These are phyloP conservation scores for Heliconius erato DNA, from an alignment of 2,888 invertebrate genomes.

Conservation along the genomic window DNA sequence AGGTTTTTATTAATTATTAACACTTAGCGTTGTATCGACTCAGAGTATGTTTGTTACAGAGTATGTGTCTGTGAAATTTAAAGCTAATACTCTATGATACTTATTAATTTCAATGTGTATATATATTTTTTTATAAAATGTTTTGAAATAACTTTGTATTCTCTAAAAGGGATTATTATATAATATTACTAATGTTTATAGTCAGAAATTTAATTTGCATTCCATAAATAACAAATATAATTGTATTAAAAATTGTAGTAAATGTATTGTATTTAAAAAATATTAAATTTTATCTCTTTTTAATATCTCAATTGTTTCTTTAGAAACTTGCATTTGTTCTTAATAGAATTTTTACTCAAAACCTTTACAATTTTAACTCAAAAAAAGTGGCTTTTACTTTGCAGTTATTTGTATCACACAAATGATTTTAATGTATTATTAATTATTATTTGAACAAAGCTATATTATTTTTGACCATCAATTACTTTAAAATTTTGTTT, in stretches of 20 bases:
- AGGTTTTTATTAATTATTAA: constrained; percentile 12
- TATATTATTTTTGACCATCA: neutral
- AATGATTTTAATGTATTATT: neutral
- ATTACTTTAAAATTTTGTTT: neutral
- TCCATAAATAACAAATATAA: neutral
- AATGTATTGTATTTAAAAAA: neutral
- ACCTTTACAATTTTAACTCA: too few relatives aligned
- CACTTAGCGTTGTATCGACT: constrained; percentile 7
- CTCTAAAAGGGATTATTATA: too few relatives aligned
- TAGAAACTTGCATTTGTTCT: too few relatives aligned
- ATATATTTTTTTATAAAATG: too few relatives aligned
- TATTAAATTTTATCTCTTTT: too few relatives aligned
- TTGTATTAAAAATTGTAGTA: neutral
- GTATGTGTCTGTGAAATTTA: neutral
- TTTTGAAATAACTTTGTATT: too few relatives aligned
- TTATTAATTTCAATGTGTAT: neutral
- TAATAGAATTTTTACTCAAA: too few relatives aligned
- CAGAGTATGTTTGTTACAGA: neutral
- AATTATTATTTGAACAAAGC: neutral
- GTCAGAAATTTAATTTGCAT: too few relatives aligned
- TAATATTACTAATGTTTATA: too few relatives aligned
- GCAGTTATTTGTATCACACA: neutral
- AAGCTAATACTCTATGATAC: neutral
- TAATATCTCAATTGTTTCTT: too few relatives aligned
- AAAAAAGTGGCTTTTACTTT: neutral